Percentiles rank a stretch among this genome's conserved stretches.
Conservation (phyloP, 2,113 vertebrate genomes). For the Pimephales promelas region DNA sequence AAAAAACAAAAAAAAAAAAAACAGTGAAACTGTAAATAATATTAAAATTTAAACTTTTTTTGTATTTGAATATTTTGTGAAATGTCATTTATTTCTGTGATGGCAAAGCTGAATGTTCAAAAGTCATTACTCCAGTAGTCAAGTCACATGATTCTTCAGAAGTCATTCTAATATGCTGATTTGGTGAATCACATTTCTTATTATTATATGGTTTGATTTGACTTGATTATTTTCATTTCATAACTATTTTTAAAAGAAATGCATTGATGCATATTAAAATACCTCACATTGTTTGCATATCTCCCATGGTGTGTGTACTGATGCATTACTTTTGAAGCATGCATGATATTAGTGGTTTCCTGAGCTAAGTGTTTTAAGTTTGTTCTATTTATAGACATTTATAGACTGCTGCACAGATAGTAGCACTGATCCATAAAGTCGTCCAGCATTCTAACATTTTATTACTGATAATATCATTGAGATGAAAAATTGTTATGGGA, state of each 20-base stretch:
- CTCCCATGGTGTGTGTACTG: neutral
- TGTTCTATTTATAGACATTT: conserved; percentile 5
- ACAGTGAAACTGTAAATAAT: no score
- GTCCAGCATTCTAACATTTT: conserved; percentile 20
- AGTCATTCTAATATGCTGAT: no score
- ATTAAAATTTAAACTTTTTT: no score
- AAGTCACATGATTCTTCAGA: no score
- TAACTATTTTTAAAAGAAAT: neutral
- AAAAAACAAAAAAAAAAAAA: no score
- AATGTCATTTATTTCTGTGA: no score
- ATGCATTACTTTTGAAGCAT: neutral
- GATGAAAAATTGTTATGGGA: neutral
- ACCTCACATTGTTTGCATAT: neutral
- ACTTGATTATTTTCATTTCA: neutral
- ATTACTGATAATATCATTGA: conserved; percentile 10
- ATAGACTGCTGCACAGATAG: conserved; percentile 6
- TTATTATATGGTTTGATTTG: neutral
- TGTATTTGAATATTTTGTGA: no score
- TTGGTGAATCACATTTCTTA: no score
- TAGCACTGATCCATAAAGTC: conserved; percentile 25
- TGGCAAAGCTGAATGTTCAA: no score
- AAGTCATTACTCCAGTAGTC: no score
- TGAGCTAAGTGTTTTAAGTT: neutral
- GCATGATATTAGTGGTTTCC: neutral
- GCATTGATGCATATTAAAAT: neutral